Conservation (phyloP, 2,113 vertebrate genomes). For the Phaethon lepturus region DNA sequence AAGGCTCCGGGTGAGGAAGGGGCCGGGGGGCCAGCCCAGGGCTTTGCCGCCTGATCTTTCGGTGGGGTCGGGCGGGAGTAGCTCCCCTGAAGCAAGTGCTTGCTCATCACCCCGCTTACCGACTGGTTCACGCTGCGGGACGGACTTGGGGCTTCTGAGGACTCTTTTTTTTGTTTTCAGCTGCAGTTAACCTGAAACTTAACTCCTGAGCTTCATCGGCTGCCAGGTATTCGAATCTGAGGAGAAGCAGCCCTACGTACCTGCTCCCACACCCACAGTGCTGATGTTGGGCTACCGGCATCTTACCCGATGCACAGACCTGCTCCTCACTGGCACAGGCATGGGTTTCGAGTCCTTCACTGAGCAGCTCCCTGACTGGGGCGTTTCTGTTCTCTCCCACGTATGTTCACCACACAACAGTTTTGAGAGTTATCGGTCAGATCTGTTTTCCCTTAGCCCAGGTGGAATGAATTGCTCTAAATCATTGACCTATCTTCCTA, state of each 20-base stretch:
- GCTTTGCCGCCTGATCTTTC: background rate
- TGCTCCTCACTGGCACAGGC: background rate
- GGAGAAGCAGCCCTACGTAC: background rate
- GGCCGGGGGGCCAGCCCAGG: background rate
- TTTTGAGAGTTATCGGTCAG: background rate
- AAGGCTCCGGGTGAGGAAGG: background rate
- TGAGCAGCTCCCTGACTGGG: background rate
- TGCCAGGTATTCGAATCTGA: background rate
- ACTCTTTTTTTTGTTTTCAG: background rate
- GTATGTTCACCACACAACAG: rapidly evolving
- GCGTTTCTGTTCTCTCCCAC: background rate
- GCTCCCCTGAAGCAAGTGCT: background rate
- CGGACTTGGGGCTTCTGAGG: background rate
- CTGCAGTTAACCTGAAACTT: background rate
- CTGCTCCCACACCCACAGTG: rapidly evolving
- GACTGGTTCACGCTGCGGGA: too few relatives aligned
- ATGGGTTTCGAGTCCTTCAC: rapidly evolving
- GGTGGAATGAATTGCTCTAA: background rate
- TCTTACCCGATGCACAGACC: background rate
- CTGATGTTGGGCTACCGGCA: background rate
- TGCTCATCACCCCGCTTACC: rapidly evolving
- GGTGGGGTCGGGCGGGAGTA: background rate
- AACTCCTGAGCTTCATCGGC: rapidly evolving
- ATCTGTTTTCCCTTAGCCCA: background rate
- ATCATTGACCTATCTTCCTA: background rate